Conservation (phyloP, 2,797 vertebrate genomes). For the Echiichthys vipera region DNA sequence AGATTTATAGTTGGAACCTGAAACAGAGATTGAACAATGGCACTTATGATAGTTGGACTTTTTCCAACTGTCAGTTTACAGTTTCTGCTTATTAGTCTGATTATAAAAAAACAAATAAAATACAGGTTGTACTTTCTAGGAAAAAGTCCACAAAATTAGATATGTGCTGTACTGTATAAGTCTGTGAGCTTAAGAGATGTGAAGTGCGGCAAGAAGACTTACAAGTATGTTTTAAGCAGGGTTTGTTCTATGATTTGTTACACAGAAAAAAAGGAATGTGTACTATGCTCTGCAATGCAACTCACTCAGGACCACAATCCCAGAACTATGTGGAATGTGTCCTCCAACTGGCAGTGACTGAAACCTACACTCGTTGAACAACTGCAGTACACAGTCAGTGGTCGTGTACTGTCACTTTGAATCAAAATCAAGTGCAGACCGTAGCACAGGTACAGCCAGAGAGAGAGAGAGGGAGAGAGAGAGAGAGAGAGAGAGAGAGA, state of each 20-base stretch:
- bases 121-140: background rate
- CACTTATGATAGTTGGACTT: constrained; percentile 18
- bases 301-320: constrained; percentile 62
- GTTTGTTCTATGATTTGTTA: constrained; percentile 50
- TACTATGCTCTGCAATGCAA: constrained; percentile 56
- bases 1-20: constrained; percentile 45
- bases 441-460: constrained; percentile 66
- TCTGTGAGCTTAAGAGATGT: background rate
- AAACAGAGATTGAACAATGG: constrained; percentile 23
- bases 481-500: constrained; percentile 1
- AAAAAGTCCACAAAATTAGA: background rate
- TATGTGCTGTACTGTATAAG: background rate
- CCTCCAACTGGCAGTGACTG: constrained; percentile 70
- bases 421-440: constrained; percentile 75
- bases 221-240: constrained; percentile 15
- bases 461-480: constrained; percentile 29
- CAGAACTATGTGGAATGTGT: constrained; percentile 73
- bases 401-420: constrained; percentile 77
- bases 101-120: constrained; percentile 4
- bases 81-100: constrained; percentile 14
- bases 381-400: constrained; percentile 77
- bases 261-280: constrained; percentile 43
- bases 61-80: constrained; percentile 28
- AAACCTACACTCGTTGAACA: constrained; percentile 75
- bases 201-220: background rate